Evolutionary conservation across 2,888 invertebrate species (phyloP), one percentile per base, ranked within the genome.

Genomic region (Tanytarsus gracilentus): DNA sequence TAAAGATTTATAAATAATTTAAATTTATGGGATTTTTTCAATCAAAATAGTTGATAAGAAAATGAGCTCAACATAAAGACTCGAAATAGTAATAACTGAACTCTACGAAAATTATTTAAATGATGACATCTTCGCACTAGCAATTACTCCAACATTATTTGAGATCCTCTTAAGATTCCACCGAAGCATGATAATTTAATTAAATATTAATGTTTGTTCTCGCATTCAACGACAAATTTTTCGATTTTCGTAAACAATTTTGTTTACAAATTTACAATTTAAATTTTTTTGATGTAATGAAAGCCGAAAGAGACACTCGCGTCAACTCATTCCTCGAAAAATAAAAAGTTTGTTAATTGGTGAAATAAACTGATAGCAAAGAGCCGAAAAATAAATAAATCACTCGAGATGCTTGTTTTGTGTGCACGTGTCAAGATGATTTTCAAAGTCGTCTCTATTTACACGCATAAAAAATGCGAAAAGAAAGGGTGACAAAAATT

Each of bases 111-210:
- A n/a, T n/a, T n/a, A n/a, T n/a, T n/a, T n/a, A n/a, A n/a, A n/a
- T n/a, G n/a, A n/a, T n/a, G n/a, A n/a, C n/a, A n/a, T n/a, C n/a
- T n/a, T n/a, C n/a, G n/a, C n/a, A n/a, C n/a, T n/a, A n/a, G n/a
- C n/a, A n/a, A n/a, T n/a, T n/a, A n/a, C n/a, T n/a, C n/a, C n/a
- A n/a, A n/a, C n/a, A n/a, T n/a, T n/a, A n/a, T n/a, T n/a, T n/a
- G n/a, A n/a, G n/a, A n/a, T n/a, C n/a, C n/a, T n/a, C n/a, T n/a
- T n/a, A n/a, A 18, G 40, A 44, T 11, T 11, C 33, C 6, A 5
- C 9, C 18, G 55, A 55, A 55, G 55, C 55, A 40, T 55, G 55
- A 55, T 55, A 55, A 55, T 55, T 55, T 55, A 55, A 55, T 55
- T 55, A 55, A 55, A 55, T 39, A 39, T 55, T 55, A 55, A 55